These are phyloP conservation scores for Rhea pennata DNA, from an alignment of 2,113 vertebrate species.

Conservation along the genomic window DNA sequence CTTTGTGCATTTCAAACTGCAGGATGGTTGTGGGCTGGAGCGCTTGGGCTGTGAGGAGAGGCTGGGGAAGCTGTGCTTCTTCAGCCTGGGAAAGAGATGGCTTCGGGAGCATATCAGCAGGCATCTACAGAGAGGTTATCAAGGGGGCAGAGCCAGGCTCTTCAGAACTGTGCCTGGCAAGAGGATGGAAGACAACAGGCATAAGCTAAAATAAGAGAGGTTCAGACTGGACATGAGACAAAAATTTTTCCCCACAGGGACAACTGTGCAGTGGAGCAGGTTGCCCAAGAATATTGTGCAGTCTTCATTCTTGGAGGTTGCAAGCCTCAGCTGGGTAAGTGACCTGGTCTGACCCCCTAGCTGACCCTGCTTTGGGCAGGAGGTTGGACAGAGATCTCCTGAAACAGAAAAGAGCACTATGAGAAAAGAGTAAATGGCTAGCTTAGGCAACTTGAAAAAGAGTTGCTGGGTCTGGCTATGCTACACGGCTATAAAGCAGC, in stretches of 20 bases:
- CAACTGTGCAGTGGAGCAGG: neutral
- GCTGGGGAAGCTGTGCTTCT: neutral
- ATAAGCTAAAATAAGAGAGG: neutral
- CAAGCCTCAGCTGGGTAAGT: neutral
- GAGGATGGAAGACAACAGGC: neutral
- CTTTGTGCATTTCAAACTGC: neutral
- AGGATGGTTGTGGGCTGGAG: neutral
- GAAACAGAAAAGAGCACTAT: neutral
- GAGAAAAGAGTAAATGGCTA: neutral
- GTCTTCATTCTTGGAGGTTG: neutral
- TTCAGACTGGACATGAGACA: neutral
- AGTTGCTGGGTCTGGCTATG: neutral
- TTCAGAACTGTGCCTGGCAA: neutral
- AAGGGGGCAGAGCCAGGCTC: neutral
- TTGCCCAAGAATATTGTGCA: neutral
- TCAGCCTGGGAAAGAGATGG: neutral
- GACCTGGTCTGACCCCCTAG: neutral
- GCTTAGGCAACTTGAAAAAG: neutral
- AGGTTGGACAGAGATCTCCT: neutral
- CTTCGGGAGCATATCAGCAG: neutral
- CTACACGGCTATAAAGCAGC: neutral
- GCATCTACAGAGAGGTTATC: neutral
- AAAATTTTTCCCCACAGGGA: neutral
- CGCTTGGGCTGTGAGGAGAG: neutral
- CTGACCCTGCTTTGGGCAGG: neutral